phyloP scores from a whole-genome alignment of 2,113 vertebrate species.

The rat (Rattus norvegicus) region GRCr8 NC_086020.1:199207001-199207500 shows the following conservation, averaged over 20 bases:
- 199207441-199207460: background rate
- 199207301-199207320: background rate
- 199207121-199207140: background rate
- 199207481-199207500: background rate
- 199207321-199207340: background rate
- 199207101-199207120: conserved; percentile 7
- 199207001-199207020: background rate
- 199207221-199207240: background rate
- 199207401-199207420: background rate
- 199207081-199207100: background rate
- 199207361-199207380: conserved; percentile 6
- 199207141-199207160: background rate
- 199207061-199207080: background rate
- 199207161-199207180: background rate
- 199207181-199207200: background rate
- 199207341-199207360: background rate
- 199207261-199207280: background rate
- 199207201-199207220: background rate
- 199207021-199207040: background rate
- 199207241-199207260: background rate
- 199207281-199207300: background rate
- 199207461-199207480: background rate
- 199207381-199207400: background rate
- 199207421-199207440: background rate
- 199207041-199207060: background rate